phyloP scores from a whole-genome alignment of 2,888 invertebrate species.

The Eutolmus rufibarbis region DNA sequence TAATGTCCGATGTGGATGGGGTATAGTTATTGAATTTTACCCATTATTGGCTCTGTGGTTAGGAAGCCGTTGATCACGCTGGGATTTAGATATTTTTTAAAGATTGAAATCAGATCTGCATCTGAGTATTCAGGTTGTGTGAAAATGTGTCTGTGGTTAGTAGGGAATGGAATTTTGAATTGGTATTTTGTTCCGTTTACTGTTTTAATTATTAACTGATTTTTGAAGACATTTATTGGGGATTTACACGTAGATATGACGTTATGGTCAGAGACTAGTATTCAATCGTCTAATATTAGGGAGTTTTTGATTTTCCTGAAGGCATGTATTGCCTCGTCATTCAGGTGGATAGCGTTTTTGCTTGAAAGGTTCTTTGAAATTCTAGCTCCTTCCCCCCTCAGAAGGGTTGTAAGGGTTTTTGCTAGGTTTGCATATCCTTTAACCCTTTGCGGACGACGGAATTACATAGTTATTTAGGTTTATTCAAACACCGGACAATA shows the following conservation, averaged over 20 bases:
- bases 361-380: constrained; percentile 42
- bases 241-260: constrained; percentile 25
- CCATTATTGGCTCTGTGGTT: neutral
- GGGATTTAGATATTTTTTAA: constrained; percentile 38
- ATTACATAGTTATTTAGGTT: no score
- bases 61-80: neutral
- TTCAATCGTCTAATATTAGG: constrained; percentile 37
- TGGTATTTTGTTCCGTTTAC: neutral
- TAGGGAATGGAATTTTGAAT: constrained; percentile 20
- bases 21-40: neutral
- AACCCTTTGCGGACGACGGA: no score
- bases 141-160: neutral
- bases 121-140: neutral
- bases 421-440: no score
- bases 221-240: no score
- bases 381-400: neutral
- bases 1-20: no score
- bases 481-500: no score
- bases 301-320: constrained; percentile 41
- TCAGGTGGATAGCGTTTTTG: constrained; percentile 18
- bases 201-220: no score
- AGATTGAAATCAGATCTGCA: neutral
- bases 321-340: constrained; percentile 36
- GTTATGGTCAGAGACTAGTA: constrained; percentile 26
- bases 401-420: no score